These are phyloP conservation scores for Ophion obscuratus DNA, from an alignment of 2,888 invertebrate species.

Conservation along the genomic window DNA sequence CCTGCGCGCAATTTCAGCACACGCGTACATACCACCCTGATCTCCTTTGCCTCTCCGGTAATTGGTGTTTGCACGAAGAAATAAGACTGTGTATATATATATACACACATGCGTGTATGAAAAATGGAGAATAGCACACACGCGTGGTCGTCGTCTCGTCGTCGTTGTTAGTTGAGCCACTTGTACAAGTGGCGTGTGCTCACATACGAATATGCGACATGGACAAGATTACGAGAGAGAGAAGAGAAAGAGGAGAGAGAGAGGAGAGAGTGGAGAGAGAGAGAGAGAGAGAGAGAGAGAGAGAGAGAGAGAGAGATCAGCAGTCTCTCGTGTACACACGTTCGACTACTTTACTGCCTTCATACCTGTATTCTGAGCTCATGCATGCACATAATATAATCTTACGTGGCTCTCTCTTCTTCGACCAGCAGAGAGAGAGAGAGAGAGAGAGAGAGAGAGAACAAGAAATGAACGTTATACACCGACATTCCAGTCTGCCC, in stretches of 20 bases:
- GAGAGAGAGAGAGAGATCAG: slow-evolving; percentile 24
- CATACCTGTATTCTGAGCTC: slow-evolving; percentile 56
- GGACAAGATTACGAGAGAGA: slow-evolving; percentile 20
- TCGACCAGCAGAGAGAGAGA: slow-evolving; percentile 42
- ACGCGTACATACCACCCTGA: slow-evolving; percentile 8
- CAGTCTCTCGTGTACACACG: slow-evolving; percentile 26
- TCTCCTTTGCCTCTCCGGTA: slow-evolving; percentile 22
- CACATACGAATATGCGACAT: slow-evolving; percentile 28
- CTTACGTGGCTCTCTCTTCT: slow-evolving; percentile 57
- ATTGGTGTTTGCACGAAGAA: slow-evolving; percentile 34
- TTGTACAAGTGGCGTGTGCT: slow-evolving; percentile 38
- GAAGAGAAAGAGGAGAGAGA: background rate
- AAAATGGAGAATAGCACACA: slow-evolving; percentile 10
- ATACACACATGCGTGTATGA: background rate
- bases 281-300: slow-evolving; percentile 16
- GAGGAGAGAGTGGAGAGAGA: background rate
- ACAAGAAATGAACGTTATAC: slow-evolving; percentile 46
- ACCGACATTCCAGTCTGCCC: slow-evolving; percentile 73
- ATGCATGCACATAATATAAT: slow-evolving; percentile 61
- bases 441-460: slow-evolving; percentile 37
- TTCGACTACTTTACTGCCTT: slow-evolving; percentile 57
- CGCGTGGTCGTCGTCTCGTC: slow-evolving; percentile 36
- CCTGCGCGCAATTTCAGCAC: too few relatives aligned
- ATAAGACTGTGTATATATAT: background rate
- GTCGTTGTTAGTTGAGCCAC: slow-evolving; percentile 39